Conservation (phyloP, 2,797 vertebrate species). For the Emydoidea blandingii region DNA sequence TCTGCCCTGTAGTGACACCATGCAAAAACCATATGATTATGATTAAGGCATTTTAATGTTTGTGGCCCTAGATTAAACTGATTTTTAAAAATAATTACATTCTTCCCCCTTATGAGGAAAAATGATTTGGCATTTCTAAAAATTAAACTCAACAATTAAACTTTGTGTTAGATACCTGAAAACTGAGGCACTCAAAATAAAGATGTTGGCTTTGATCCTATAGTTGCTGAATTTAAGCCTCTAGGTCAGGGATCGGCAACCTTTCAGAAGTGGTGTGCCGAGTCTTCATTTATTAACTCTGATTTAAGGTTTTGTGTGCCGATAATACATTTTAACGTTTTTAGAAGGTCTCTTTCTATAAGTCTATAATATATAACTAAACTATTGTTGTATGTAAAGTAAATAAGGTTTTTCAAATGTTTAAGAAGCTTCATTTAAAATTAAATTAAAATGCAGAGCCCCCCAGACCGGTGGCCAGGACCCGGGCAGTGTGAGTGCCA, state of each 20-base stretch:
- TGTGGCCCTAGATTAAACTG: background rate
- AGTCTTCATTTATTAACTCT: too few relatives aligned
- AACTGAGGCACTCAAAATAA: constrained; percentile 2
- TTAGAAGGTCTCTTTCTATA: too few relatives aligned
- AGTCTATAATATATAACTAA: too few relatives aligned
- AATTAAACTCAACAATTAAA: background rate
- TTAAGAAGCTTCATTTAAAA: too few relatives aligned
- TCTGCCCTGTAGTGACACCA: background rate
- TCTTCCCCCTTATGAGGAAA: background rate
- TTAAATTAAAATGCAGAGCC: too few relatives aligned
- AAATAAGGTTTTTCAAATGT: too few relatives aligned
- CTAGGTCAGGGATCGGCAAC: background rate
- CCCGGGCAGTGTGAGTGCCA: too few relatives aligned
- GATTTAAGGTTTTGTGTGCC: too few relatives aligned
- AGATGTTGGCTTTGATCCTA: constrained; percentile 56
- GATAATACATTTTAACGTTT: too few relatives aligned
- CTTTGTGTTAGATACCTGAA: background rate
- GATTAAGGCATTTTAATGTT: constrained; percentile 12
- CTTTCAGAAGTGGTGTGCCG: too few relatives aligned
- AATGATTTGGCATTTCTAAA: background rate
- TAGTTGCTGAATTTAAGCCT: constrained; percentile 49
- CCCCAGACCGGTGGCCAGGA: too few relatives aligned
- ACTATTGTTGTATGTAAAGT: too few relatives aligned
- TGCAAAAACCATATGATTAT: background rate
- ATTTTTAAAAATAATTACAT: constrained; percentile 2